Evolutionary conservation across 2,888 invertebrate species (phyloP).

Genomic region (Tryphoninae sp.): DNA sequence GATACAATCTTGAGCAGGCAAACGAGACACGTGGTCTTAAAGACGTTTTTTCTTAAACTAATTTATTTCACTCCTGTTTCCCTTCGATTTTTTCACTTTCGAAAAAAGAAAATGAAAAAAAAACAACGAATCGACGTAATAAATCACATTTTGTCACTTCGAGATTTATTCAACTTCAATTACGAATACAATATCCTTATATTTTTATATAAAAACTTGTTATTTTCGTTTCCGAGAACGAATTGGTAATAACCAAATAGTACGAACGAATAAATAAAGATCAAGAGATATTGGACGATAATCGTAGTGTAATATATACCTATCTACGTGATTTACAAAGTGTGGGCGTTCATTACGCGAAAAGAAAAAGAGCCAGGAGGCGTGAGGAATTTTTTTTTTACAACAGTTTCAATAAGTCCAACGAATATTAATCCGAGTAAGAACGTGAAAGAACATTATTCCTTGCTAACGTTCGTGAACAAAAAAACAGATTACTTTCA

Average conservation of each 20-base stretch:
- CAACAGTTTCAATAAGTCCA: constrained; percentile 41
- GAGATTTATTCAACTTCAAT: constrained; percentile 55
- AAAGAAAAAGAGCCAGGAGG: constrained; percentile 44
- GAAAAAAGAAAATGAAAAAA: no score
- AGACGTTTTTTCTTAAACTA: no score
- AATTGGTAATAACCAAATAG: no score
- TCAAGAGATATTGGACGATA: constrained; percentile 35
- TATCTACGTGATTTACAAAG: constrained; percentile 43
- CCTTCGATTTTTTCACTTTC: no score
- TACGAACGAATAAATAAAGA: constrained; percentile 42
- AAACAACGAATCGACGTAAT: neutral
- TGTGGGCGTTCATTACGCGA: constrained; percentile 45
- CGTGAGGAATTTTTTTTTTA: constrained; percentile 48
- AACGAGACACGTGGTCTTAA: no score
- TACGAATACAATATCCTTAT: constrained; percentile 58
- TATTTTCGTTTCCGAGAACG: constrained; percentile 31
- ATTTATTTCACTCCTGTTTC: no score
- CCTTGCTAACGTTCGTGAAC: neutral
- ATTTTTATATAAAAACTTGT: constrained; percentile 55
- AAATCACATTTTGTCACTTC: constrained; percentile 11
- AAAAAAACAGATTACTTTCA: constrained; percentile 30
- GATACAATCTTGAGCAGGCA: no score
- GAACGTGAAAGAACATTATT: neutral
- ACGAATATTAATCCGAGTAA: constrained; percentile 39
- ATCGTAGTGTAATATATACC: constrained; percentile 21